Conservation (phyloP, 2,113 vertebrate genomes). For the Stigmatopora argus region DNA sequence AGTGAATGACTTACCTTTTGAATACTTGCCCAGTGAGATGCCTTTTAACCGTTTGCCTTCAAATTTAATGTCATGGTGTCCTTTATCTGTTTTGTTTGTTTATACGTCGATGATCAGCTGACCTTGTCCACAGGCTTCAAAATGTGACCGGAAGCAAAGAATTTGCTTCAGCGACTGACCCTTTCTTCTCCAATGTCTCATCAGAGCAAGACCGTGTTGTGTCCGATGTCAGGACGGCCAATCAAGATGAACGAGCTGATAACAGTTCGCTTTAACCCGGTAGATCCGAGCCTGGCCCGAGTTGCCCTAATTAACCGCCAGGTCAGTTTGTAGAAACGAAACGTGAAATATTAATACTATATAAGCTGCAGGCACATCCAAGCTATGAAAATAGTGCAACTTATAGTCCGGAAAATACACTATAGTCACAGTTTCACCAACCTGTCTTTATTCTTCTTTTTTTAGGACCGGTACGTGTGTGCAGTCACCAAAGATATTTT, state of each 20-base stretch:
- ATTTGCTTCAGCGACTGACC: not conserved
- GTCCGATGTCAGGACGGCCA: conserved; percentile 83
- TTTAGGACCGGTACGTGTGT: conserved; percentile 80
- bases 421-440: not conserved
- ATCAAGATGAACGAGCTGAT: conserved; percentile 83
- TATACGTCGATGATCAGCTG: conserved; percentile 6
- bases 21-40: not conserved
- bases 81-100: conserved; percentile 15
- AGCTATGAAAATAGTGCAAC: too few species aligned
- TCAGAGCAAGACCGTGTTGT: conserved; percentile 78
- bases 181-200: not conserved
- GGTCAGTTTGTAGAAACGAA: conserved; percentile 28
- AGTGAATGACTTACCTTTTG: too few species aligned
- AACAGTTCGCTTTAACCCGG: conserved; percentile 71
- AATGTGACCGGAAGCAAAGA: not conserved
- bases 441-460: not conserved
- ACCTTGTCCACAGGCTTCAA: not conserved
- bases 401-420: too few species aligned
- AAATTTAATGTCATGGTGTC: conserved; percentile 3
- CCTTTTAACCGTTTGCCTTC: not conserved
- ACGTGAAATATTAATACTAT: not conserved
- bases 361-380: too few species aligned
- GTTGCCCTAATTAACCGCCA: conserved; percentile 81
- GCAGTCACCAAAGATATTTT: conserved; percentile 83
- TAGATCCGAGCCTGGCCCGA: conserved; percentile 76